phyloP scores from a whole-genome alignment of 2,888 invertebrate genomes.

The Rhamnusium bicolor region DNA sequence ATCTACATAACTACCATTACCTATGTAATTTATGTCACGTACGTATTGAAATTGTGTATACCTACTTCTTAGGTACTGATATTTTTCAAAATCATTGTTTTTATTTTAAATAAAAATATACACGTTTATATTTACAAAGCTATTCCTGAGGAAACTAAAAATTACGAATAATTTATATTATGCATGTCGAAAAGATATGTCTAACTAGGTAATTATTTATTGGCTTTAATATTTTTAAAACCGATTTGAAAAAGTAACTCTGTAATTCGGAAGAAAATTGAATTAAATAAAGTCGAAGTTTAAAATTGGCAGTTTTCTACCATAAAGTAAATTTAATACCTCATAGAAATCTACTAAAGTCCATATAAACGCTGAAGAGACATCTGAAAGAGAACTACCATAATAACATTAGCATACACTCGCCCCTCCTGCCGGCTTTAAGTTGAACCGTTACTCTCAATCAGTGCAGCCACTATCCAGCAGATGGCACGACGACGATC shows the following conservation, averaged over 20 bases:
- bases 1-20: too few relatives aligned
- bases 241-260: neutral
- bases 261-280: slow-evolving; percentile 1
- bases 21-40: too few relatives aligned
- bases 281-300: neutral
- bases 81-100: too few relatives aligned
- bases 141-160: too few relatives aligned
- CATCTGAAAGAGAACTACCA: slow-evolving; percentile 40
- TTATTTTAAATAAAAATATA: too few relatives aligned
- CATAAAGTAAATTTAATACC: slow-evolving; percentile 1
- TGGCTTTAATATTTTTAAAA: neutral
- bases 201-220: neutral
- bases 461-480: slow-evolving; percentile 61
- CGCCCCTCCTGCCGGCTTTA: slow-evolving; percentile 57
- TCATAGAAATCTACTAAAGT: slow-evolving; percentile 12
- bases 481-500: slow-evolving; percentile 60
- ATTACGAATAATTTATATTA: too few relatives aligned
- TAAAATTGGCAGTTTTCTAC: neutral
- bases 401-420: slow-evolving; percentile 36
- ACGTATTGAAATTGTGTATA: too few relatives aligned
- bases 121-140: too few relatives aligned
- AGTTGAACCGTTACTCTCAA: slow-evolving; percentile 51
- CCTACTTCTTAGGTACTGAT: too few relatives aligned
- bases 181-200: too few relatives aligned
- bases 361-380: neutral